Conservation (phyloP, 2,113 vertebrate species). For the Protobothrops flavoviridis region DNA sequence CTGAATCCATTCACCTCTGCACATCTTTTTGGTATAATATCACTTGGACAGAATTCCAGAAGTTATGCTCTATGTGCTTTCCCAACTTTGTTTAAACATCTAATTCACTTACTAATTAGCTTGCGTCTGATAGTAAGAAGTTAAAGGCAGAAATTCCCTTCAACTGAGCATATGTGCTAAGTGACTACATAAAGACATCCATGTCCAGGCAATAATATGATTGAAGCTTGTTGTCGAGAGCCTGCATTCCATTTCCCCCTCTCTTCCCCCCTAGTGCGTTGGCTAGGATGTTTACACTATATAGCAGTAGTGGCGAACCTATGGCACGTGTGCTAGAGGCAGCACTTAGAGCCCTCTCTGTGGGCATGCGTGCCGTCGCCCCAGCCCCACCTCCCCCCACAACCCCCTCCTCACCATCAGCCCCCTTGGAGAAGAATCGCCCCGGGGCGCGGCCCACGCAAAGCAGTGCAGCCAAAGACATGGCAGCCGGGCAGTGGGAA, state of each 20-base stretch:
- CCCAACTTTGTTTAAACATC: not conserved
- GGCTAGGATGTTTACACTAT: not conserved
- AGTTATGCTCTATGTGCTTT: not conserved
- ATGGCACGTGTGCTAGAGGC: too few relatives aligned
- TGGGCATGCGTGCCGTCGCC: too few relatives aligned
- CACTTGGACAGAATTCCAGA: not conserved
- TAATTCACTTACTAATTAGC: not conserved
- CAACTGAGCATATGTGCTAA: not conserved
- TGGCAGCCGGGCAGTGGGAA: too few relatives aligned
- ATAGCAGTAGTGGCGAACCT: not conserved
- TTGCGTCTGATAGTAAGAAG: not conserved
- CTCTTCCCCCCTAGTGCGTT: too few relatives aligned
- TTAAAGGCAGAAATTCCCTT: not conserved
- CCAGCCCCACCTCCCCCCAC: too few relatives aligned
- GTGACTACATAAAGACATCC: not conserved
- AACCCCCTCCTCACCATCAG: too few relatives aligned
- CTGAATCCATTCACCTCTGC: not conserved
- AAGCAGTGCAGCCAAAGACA: too few relatives aligned
- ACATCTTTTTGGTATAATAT: not conserved
- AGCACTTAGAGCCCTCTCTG: too few relatives aligned
- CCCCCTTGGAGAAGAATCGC: too few relatives aligned
- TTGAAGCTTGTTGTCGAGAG: not conserved
- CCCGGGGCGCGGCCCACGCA: accelerated
- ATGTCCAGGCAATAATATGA: not conserved
- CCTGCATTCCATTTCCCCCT: too few relatives aligned